phyloP scores from a whole-genome alignment of 2,888 invertebrate species.

The Ichneumoninae sp. region DNA sequence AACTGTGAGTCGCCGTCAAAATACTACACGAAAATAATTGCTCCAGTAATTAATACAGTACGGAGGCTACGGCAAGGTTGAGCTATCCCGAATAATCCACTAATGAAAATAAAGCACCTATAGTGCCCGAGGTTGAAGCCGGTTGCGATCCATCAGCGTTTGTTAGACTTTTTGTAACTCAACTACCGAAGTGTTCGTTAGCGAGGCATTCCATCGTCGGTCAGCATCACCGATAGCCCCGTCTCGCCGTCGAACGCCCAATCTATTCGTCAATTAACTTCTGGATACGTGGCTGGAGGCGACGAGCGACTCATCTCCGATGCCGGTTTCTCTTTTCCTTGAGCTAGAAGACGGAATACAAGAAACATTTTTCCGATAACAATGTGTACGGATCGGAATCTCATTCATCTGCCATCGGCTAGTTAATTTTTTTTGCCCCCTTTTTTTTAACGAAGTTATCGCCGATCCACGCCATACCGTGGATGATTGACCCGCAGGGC shows the following conservation, averaged over 20 bases:
- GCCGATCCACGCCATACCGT: neutral
- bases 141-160: neutral
- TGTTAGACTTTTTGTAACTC: neutral
- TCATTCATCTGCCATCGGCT: neutral
- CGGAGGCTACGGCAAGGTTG: neutral
- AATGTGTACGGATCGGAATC: neutral
- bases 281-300: neutral
- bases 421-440: neutral
- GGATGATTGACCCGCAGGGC: slow-evolving; percentile 4
- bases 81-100: neutral
- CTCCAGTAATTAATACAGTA: neutral
- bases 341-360: neutral
- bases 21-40: neutral
- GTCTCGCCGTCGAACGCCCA: neutral
- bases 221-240: neutral
- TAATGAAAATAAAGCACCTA: neutral
- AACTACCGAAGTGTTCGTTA: neutral
- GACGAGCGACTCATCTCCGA: slow-evolving; percentile 9
- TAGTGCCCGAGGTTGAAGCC: neutral
- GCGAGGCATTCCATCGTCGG: neutral
- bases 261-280: slow-evolving; percentile 22
- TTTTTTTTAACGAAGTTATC: neutral
- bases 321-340: slow-evolving; percentile 4
- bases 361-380: neutral
- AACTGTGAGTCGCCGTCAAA: neutral